phyloP scores from a whole-genome alignment of 2,113 vertebrate genomes.

The Chrysemys picta region DNA sequence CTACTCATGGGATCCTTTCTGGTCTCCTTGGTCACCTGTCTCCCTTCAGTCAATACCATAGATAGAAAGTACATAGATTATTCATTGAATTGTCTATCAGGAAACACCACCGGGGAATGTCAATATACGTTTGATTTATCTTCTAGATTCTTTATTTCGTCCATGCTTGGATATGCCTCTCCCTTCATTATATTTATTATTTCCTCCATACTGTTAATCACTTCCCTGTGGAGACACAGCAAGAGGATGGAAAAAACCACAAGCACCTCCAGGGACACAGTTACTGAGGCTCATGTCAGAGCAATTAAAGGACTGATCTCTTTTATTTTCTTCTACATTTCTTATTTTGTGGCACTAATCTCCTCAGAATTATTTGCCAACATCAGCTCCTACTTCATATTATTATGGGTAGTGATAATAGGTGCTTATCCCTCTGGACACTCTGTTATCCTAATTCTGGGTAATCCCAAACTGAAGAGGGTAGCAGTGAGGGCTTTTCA shows the following conservation, averaged over 20 bases:
- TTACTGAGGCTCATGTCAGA: fast-evolving
- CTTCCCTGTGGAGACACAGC: constrained; percentile 25
- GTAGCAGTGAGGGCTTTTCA: neutral
- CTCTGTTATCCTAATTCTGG: constrained; percentile 42
- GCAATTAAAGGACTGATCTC: neutral
- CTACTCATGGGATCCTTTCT: constrained; percentile 16
- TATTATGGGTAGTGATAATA: fast-evolving
- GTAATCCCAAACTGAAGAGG: constrained; percentile 39
- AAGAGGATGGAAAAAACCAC: neutral
- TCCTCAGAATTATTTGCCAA: fast-evolving
- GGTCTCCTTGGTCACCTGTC: fast-evolving
- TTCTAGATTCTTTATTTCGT: fast-evolving
- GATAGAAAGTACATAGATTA: fast-evolving
- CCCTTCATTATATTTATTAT: neutral
- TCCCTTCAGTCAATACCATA: neutral
- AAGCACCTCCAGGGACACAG: fast-evolving
- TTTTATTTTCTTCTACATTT: constrained; percentile 16
- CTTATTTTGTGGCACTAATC: neutral
- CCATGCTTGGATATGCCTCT: fast-evolving
- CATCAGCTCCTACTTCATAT: fast-evolving
- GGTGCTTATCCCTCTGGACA: constrained; percentile 6
- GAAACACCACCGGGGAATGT: fast-evolving
- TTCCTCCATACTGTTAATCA: neutral
- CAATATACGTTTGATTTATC: neutral
- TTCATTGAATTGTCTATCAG: neutral